These are phyloP conservation scores for Ferrisia virgata DNA, from an alignment of 2,888 invertebrate genomes.

Conservation along the genomic window DNA sequence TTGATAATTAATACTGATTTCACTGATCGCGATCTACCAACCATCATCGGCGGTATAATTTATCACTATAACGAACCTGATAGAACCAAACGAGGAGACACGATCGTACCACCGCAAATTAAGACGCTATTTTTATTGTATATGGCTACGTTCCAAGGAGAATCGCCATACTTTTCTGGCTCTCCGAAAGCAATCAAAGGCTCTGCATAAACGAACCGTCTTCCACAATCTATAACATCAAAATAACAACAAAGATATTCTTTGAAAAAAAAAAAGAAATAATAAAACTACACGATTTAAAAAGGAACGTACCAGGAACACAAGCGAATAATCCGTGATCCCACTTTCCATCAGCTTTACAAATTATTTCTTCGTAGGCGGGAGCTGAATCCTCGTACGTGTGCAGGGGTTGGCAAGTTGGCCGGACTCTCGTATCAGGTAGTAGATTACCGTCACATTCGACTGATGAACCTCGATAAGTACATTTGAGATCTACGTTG, in stretches of 20 bases:
- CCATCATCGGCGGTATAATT: too few relatives aligned
- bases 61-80: neutral
- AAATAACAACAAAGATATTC: neutral
- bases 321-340: neutral
- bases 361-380: neutral
- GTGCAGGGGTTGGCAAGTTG: neutral
- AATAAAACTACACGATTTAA: neutral
- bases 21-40: too few relatives aligned
- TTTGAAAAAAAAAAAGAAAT: neutral
- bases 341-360: conserved; percentile 28
- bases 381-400: neutral
- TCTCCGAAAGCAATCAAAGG: neutral
- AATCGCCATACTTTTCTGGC: neutral
- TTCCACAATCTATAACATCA: conserved; percentile 37
- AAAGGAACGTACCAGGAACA: neutral
- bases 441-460: neutral
- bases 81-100: neutral
- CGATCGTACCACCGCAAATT: conserved; percentile 8
- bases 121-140: neutral
- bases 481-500: neutral
- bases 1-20: too few relatives aligned
- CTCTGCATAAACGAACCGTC: neutral
- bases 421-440: neutral
- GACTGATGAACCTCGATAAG: neutral
- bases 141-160: conserved; percentile 17